These are phyloP conservation scores for Rutpela maculata DNA, from an alignment of 2,888 invertebrate species.

Conservation along the genomic window DNA sequence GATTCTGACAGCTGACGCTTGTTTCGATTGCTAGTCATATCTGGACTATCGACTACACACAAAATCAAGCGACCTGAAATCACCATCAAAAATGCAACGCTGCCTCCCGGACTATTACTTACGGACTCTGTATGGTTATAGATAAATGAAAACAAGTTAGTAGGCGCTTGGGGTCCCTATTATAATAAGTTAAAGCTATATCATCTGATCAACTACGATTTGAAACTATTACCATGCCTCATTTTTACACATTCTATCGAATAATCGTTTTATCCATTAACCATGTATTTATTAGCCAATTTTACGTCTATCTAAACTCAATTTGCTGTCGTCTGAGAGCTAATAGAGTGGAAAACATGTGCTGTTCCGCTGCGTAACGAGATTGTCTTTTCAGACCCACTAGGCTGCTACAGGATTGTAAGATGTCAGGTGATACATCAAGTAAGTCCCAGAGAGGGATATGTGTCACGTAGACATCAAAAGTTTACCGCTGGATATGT, in stretches of 20 bases:
- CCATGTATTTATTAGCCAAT: conserved; percentile 51
- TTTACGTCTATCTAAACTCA: conserved; percentile 48
- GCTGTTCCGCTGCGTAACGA: conserved; percentile 33
- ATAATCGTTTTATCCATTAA: conserved; percentile 41
- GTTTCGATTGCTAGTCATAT: too few relatives aligned
- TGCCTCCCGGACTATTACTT: too few relatives aligned
- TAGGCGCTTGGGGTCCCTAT: too few relatives aligned
- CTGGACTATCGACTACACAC: too few relatives aligned
- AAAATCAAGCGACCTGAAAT: too few relatives aligned
- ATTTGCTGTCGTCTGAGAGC: conserved; percentile 45
- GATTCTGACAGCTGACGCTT: too few relatives aligned
- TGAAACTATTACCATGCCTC: too few relatives aligned
- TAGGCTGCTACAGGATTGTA: conserved; percentile 36
- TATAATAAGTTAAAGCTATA: too few relatives aligned
- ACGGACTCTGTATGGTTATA: too few relatives aligned
- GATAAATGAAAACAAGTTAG: too few relatives aligned
- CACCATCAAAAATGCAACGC: too few relatives aligned
- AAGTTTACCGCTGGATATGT: conserved; percentile 48
- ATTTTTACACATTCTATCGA: neutral
- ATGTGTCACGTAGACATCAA: conserved; percentile 50
- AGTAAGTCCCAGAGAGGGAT: conserved; percentile 43
- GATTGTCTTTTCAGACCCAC: conserved; percentile 39
- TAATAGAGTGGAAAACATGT: conserved; percentile 43
- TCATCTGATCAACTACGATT: too few relatives aligned
- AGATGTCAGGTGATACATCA: conserved; percentile 47